Conservation (phyloP, 2,888 invertebrate species). For the Lithodes maja region DNA sequence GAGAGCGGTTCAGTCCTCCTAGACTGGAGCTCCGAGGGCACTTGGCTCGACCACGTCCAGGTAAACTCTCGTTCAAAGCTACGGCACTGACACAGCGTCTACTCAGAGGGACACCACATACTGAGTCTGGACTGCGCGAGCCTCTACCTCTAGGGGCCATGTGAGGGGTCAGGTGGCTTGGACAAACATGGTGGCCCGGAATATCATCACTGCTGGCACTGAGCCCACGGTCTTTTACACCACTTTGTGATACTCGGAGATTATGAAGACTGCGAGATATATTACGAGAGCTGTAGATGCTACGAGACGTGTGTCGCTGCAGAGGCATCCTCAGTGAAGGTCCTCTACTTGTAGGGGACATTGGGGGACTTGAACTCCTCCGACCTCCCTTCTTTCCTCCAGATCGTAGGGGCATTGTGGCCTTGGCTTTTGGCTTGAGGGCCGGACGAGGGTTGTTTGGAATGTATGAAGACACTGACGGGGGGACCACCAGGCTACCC, state of each 20-base stretch:
- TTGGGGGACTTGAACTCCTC: constrained; percentile 15
- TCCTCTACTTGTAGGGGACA: constrained; percentile 8
- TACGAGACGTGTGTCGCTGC: constrained; percentile 27
- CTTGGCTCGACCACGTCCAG: background rate
- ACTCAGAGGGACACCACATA: background rate
- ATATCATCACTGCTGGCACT: constrained; percentile 43
- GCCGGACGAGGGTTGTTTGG: background rate
- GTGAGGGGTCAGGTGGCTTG: constrained; percentile 16
- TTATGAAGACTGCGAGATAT: constrained; percentile 29
- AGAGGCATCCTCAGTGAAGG: background rate
- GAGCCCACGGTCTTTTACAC: constrained; percentile 17
- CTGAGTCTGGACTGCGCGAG: background rate
- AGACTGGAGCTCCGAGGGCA: constrained; percentile 13
- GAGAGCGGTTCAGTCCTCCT: constrained; percentile 31
- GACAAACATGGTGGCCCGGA: background rate
- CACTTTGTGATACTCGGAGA: background rate
- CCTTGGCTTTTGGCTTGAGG: background rate
- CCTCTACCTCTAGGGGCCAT: background rate
- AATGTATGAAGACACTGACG: constrained; percentile 12
- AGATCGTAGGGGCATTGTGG: background rate
- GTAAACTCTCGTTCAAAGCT: constrained; percentile 31
- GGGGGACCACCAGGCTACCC: constrained; percentile 28
- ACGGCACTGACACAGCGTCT: constrained; percentile 49
- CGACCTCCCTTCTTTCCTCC: background rate
- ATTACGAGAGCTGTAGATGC: background rate